These are phyloP conservation scores for Heterocephalus glaber DNA, from an alignment of 2,113 vertebrate genomes.

Conservation along the genomic window DNA sequence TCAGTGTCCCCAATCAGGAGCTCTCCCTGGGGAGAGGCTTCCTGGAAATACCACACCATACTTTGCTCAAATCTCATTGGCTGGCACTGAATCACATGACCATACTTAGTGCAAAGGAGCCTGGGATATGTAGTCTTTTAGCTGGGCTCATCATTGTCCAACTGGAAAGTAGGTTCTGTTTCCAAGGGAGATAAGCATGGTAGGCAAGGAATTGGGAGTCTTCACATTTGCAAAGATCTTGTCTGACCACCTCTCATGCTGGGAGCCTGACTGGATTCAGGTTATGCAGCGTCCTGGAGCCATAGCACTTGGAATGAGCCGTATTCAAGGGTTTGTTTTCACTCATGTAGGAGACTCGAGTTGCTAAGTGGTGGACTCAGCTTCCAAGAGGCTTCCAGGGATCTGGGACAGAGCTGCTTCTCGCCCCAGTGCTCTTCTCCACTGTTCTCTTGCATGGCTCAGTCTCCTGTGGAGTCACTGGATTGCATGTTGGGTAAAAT, in stretches of 20 bases:
- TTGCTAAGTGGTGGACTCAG: too few relatives aligned
- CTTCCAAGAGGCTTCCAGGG: neutral
- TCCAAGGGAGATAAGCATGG: neutral
- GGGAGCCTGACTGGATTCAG: neutral
- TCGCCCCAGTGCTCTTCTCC: rapidly evolving
- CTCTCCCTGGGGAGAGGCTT: neutral
- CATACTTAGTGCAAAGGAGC: neutral
- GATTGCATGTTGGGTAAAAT: neutral
- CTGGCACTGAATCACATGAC: neutral
- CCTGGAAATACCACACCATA: neutral
- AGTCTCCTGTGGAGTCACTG: neutral
- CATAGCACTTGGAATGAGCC: rapidly evolving
- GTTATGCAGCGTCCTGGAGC: too few relatives aligned
- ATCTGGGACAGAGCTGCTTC: neutral
- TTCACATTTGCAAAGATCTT: neutral
- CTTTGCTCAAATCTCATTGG: neutral
- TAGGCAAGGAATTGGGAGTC: neutral
- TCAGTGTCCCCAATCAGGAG: neutral
- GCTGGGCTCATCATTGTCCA: neutral
- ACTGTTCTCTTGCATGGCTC: neutral
- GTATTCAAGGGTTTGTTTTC: neutral
- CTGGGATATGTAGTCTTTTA: neutral
- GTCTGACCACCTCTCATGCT: neutral
- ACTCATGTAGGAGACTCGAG: neutral
- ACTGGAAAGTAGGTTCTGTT: neutral